Conservation (phyloP, 1,140 invertebrate species). For the Prorops nasuta region DNA sequence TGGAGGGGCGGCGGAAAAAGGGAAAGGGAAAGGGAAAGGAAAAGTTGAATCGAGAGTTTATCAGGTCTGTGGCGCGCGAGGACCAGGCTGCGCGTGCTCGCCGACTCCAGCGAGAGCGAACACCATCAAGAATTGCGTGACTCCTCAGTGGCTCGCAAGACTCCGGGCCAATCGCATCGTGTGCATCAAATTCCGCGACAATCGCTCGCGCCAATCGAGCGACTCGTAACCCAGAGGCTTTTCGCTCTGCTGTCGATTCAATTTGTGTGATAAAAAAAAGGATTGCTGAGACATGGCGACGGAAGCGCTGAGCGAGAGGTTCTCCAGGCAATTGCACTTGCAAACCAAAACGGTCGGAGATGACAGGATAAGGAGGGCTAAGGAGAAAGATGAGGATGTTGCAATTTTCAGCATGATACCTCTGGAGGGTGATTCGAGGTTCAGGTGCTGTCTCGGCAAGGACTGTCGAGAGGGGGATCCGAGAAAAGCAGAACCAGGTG, state of each 20-base stretch:
- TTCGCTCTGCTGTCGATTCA: neutral
- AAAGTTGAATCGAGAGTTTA: no score
- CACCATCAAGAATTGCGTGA: constrained; percentile 9
- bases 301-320: constrained; percentile 72
- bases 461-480: constrained; percentile 76
- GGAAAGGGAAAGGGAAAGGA: no score
- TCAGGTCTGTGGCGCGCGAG: no score
- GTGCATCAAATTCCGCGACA: neutral
- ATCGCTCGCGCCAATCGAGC: neutral
- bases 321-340: constrained; percentile 70
- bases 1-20: no score
- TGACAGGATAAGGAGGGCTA: constrained; percentile 69
- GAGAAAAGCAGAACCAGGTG: constrained; percentile 75
- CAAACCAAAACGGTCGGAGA: constrained; percentile 74
- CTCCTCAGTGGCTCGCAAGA: constrained; percentile 48
- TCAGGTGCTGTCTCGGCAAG: constrained; percentile 71
- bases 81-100: neutral
- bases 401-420: constrained; percentile 80
- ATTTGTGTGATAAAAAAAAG: constrained; percentile 2
- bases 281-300: constrained; percentile 67
- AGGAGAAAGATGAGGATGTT: constrained; percentile 80
- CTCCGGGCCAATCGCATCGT: constrained; percentile 44
- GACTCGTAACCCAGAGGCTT: neutral
- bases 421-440: constrained; percentile 69
- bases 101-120: constrained; percentile 34